A percentile compares a stretch with the other conserved stretches of the same genome.
These are phyloP conservation scores for Aphaenogaster ashmeadi DNA, from an alignment of 1,140 invertebrate species.

Conservation along the genomic window DNA sequence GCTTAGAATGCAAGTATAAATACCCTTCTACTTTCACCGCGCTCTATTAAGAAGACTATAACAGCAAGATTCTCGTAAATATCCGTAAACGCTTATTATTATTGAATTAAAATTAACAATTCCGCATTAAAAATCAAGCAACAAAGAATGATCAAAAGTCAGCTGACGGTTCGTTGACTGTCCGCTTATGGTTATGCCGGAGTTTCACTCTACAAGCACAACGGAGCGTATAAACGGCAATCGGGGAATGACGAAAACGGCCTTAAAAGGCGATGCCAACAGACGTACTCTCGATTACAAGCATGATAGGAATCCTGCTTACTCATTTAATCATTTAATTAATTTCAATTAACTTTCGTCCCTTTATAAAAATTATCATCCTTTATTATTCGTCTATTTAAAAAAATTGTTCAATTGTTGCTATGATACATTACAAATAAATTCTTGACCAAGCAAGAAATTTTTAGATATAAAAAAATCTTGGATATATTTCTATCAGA, in stretches of 20 bases:
- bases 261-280: conserved; percentile 67
- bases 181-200: conserved; percentile 40
- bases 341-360: neutral
- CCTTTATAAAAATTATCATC: neutral
- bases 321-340: conserved; percentile 19
- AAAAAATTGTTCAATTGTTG: neutral
- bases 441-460: neutral
- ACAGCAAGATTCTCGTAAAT: neutral
- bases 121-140: neutral
- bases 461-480: neutral
- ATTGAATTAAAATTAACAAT: conserved; percentile 24
- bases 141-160: conserved; percentile 37
- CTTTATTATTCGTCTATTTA: neutral
- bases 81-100: neutral
- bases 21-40: conserved; percentile 15
- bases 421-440: neutral
- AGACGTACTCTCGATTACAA: conserved; percentile 14
- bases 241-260: conserved; percentile 55
- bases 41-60: neutral
- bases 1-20: conserved; percentile 17
- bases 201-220: conserved; percentile 50
- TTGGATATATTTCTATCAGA: neutral
- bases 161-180: conserved; percentile 41
- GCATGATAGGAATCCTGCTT: neutral
- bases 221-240: conserved; percentile 9